Conservation (phyloP, 1,140 invertebrate species). For the Nasonia longicornis region DNA sequence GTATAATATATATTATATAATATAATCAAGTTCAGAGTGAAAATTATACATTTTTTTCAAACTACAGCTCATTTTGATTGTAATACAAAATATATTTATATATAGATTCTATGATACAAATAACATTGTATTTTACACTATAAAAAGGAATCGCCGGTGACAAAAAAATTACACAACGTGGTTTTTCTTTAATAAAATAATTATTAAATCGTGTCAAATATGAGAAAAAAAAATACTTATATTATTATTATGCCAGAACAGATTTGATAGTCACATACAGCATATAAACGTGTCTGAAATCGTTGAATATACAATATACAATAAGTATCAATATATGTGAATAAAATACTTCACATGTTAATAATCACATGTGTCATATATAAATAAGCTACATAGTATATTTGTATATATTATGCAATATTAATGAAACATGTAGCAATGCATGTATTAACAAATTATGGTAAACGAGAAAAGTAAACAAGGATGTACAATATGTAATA, state of each 20-base stretch:
- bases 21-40: not conserved
- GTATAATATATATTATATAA: too few species aligned
- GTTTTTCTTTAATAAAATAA: conserved; percentile 29
- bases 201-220: conserved; percentile 33
- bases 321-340: conserved; percentile 19
- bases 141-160: conserved; percentile 1
- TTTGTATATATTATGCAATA: conserved; percentile 1
- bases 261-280: conserved; percentile 28
- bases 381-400: not conserved
- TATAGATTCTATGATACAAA: not conserved
- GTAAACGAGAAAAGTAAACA: conserved; percentile 14
- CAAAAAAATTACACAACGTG: conserved; percentile 13
- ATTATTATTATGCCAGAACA: conserved; percentile 29
- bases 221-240: conserved; percentile 30
- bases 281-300: conserved; percentile 34
- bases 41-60: not conserved
- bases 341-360: conserved; percentile 29
- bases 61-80: not conserved
- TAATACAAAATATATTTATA: not conserved
- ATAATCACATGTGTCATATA: conserved; percentile 18
- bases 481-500: conserved; percentile 23
- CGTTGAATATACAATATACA: conserved; percentile 31
- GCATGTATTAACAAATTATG: conserved; percentile 11
- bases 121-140: not conserved
- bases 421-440: conserved; percentile 21